Percentiles rank a stretch among this genome's conserved stretches.
phyloP scores from a whole-genome alignment of 2,888 invertebrate species.

The Tridacna gigas region DNA sequence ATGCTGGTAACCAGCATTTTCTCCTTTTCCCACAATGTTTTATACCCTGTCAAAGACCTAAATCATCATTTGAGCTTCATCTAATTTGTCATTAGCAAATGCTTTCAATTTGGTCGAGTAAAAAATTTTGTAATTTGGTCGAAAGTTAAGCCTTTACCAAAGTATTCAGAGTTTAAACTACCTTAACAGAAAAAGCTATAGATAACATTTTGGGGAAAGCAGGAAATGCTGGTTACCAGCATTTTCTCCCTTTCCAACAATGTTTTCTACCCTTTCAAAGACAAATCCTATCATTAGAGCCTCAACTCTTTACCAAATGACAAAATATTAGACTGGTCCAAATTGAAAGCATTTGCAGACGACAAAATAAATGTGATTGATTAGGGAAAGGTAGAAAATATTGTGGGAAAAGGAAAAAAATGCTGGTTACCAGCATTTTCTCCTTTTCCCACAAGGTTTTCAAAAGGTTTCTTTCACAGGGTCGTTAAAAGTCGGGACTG shows the following conservation, averaged over 20 bases:
- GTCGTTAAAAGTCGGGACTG: no score
- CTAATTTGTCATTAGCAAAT: background rate
- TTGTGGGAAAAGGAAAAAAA: no score
- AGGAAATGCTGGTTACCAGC: background rate
- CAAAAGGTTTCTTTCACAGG: no score
- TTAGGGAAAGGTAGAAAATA: no score
- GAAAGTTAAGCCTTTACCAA: background rate
- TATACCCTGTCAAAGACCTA: background rate
- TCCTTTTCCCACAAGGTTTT: no score
- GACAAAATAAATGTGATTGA: no score
- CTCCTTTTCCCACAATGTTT: background rate
- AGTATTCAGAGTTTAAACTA: background rate
- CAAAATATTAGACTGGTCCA: no score
- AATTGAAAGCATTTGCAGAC: no score
- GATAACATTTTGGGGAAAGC: background rate
- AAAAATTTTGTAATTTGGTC: background rate
- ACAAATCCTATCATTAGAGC: no score
- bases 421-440: no score
- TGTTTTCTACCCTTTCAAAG: no score
- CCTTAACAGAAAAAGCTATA: background rate
- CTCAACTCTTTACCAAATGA: no score
- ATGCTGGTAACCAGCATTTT: background rate
- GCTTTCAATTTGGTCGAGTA: background rate
- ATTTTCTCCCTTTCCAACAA: conserved; percentile 10
- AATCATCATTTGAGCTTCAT: background rate